Conservation (phyloP, 2,797 vertebrate genomes). For the Gymnoscopelus microlampas region DNA sequence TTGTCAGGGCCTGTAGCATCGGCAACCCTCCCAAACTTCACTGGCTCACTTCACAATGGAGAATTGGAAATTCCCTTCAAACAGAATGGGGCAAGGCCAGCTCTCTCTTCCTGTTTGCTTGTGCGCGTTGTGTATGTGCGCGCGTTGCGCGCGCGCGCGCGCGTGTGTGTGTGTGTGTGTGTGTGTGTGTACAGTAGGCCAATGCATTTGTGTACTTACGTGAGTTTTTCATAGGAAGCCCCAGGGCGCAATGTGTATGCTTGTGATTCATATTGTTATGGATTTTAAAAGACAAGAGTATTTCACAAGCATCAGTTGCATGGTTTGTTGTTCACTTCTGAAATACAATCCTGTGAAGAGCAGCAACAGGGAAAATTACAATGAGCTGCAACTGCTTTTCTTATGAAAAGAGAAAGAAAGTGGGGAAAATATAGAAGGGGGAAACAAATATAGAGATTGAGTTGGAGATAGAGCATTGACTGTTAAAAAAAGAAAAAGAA, state of each 20-base stretch:
- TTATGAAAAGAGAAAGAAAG: neutral
- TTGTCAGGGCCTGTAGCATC: constrained; percentile 37
- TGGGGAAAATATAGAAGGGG: neutral
- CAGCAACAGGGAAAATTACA: constrained; percentile 1
- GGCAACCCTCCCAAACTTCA: neutral
- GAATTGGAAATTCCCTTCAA: constrained; percentile 49
- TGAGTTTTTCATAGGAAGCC: constrained; percentile 5
- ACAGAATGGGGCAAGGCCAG: constrained; percentile 16
- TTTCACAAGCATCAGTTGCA: constrained; percentile 11
- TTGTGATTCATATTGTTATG: constrained; percentile 15
- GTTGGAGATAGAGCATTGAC: neutral
- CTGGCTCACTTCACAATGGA: neutral
- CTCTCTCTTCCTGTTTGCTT: constrained; percentile 8
- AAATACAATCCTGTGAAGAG: neutral
- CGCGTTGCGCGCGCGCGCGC: constrained; percentile 1
- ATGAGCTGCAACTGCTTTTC: neutral
- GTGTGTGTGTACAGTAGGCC: neutral
- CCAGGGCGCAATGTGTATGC: neutral
- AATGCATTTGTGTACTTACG: neutral
- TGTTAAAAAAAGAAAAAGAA: no score
- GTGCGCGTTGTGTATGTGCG: neutral
- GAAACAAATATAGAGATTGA: neutral
- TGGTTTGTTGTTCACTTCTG: neutral
- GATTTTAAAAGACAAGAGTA: constrained; percentile 8
- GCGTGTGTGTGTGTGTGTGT: constrained; percentile 11